These are phyloP conservation scores for Eilema caniola DNA, from an alignment of 2,888 invertebrate genomes.

Conservation along the genomic window DNA sequence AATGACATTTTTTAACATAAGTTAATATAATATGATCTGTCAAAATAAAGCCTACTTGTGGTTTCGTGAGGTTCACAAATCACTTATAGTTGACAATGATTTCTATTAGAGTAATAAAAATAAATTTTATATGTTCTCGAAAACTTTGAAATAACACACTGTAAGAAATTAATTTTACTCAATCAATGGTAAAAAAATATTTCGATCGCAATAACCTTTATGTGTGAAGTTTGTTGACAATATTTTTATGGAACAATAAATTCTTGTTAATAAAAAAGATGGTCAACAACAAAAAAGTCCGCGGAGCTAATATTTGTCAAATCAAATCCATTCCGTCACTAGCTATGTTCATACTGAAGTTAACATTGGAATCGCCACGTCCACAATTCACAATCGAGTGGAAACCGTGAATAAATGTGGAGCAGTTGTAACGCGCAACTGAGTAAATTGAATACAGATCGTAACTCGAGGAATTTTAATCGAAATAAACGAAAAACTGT, in stretches of 20 bases:
- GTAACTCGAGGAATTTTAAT: slow-evolving; percentile 70
- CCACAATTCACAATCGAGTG: slow-evolving; percentile 49
- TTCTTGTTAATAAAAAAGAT: not conserved
- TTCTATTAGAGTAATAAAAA: no score
- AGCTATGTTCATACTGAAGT: slow-evolving; percentile 41
- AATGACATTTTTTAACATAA: no score
- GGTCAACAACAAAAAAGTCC: slow-evolving; percentile 3
- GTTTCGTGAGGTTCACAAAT: no score
- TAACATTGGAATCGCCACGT: slow-evolving; percentile 56
- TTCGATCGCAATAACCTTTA: not conserved
- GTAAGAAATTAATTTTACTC: no score
- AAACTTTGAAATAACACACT: no score
- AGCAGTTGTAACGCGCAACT: slow-evolving; percentile 60
- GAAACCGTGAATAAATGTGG: slow-evolving; percentile 53
- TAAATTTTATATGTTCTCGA: no score
- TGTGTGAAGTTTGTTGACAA: not conserved
- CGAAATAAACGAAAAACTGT: slow-evolving; percentile 67
- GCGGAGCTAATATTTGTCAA: slow-evolving; percentile 30
- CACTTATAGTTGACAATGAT: no score
- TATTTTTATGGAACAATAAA: not conserved
- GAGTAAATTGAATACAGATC: slow-evolving; percentile 69
- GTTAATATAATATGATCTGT: no score
- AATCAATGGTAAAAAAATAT: not conserved
- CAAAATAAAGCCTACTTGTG: no score
- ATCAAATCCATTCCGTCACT: slow-evolving; percentile 54